Base-by-base conservation (phyloP, 2,888 invertebrate genomes). In the Plutella xylostella region DNA sequence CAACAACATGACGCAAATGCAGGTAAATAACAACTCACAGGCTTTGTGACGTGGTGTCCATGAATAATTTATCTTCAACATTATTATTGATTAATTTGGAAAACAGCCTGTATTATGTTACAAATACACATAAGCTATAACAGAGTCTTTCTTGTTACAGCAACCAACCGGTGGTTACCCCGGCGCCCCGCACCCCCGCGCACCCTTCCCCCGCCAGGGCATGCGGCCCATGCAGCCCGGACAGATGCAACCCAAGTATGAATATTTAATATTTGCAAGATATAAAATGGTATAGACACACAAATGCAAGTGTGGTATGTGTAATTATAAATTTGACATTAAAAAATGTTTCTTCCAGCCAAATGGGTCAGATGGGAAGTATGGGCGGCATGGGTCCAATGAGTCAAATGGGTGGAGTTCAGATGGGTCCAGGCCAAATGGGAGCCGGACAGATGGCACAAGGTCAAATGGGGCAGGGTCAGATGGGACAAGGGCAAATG, bases 1-100 rank as follows among this genome's bases (percentile, higher is more conserved):
- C 60, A 85, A 85, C 53, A 85, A 85, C 52, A 86, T 86, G 54
- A 79, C 83, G 69, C 80, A 79, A 51, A 79, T 80, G 73, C 82
- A 78, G 69, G 83, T 77, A 54, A 12, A 43, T 30, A 42, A 12
- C 19, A 3, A 37, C 19, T n/a, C 5, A 37, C 19, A 6, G 17
- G 35, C 34, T 34, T 31, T 4, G 25, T 25, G 25, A 6, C 28
- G 3, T 28, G 3, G n/a, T n/a, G 28, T n/a, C n/a, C n/a, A n/a
- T n/a, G n/a, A n/a, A n/a, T n/a, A n/a, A n/a, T n/a, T n/a, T n/a
- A n/a, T n/a, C n/a, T n/a, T n/a, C n/a, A n/a, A n/a, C n/a, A n/a
- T n/a, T n/a, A n/a, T n/a, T n/a, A n/a, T n/a, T n/a, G n/a, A n/a
- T n/a, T n/a, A n/a, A n/a, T n/a, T n/a, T n/a, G n/a, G n/a, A n/a